Evolutionary conservation across 2,888 invertebrate species (phyloP).

Genomic region (Drosophila kanekoi): DNA sequence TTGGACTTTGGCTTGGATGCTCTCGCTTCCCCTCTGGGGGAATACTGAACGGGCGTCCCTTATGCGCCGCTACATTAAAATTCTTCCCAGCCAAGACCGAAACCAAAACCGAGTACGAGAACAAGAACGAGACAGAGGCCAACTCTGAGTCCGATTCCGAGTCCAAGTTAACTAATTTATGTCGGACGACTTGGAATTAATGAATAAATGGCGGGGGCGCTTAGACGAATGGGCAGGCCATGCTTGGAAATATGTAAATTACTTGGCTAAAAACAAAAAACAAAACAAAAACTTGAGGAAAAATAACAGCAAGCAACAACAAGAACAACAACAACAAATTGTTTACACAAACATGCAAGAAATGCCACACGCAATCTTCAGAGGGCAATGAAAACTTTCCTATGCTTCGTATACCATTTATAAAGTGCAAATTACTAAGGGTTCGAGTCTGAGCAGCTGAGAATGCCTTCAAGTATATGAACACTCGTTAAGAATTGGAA

Average conservation of each 20-base stretch:
- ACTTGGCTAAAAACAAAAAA: slow-evolving; percentile 57
- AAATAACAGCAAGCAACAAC: slow-evolving; percentile 39
- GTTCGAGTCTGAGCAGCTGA: slow-evolving; percentile 53
- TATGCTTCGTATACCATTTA: slow-evolving; percentile 57
- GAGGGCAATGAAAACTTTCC: slow-evolving; percentile 77
- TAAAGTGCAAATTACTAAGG: slow-evolving; percentile 71
- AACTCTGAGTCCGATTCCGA: slow-evolving; percentile 49
- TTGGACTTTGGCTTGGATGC: slow-evolving; percentile 19
- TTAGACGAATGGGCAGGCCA: slow-evolving; percentile 69
- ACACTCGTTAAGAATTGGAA: slow-evolving; percentile 32
- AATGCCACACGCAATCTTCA: slow-evolving; percentile 73
- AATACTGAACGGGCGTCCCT: slow-evolving; percentile 36
- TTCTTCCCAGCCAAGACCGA: slow-evolving; percentile 59
- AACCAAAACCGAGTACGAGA: slow-evolving; percentile 25
- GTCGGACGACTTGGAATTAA: slow-evolving; percentile 80
- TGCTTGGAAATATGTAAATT: slow-evolving; percentile 71
- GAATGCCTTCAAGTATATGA: slow-evolving; percentile 43
- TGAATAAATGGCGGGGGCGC: slow-evolving; percentile 80
- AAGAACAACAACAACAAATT: slow-evolving; percentile 32
- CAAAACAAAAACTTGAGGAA: slow-evolving; percentile 28
- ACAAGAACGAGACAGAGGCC: slow-evolving; percentile 29
- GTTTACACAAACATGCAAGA: slow-evolving; percentile 54
- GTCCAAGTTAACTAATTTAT: slow-evolving; percentile 81
- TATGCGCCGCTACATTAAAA: slow-evolving; percentile 68
- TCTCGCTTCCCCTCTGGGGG: slow-evolving; percentile 29